Percentiles rank a stretch among this genome's conserved stretches.
These are phyloP conservation scores for Brachionus plicatilis DNA, from an alignment of 1,140 invertebrate species.

Conservation along the genomic window DNA sequence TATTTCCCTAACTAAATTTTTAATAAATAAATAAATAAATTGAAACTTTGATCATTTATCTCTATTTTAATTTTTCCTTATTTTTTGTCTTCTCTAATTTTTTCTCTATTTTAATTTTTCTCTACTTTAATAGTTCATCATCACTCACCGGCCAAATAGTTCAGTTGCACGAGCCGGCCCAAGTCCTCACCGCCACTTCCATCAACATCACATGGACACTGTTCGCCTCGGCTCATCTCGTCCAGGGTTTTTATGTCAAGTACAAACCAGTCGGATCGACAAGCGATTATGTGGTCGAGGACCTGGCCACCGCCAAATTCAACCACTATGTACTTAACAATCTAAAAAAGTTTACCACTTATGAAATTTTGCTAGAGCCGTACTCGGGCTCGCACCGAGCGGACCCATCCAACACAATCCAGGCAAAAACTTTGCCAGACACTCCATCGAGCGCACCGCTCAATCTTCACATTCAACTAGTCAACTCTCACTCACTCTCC, in stretches of 20 bases:
- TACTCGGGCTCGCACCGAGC: not conserved
- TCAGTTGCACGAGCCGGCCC: not conserved
- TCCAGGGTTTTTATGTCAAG: conserved; percentile 9
- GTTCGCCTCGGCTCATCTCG: not conserved
- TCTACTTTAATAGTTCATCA: too few relatives aligned
- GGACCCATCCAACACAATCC: not conserved
- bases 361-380: conserved; percentile 29
- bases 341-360: conserved; percentile 2
- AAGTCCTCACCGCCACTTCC: not conserved
- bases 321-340: not conserved
- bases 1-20: too few relatives aligned
- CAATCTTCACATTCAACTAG: not conserved
- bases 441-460: not conserved
- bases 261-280: not conserved
- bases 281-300: not conserved
- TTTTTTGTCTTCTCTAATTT: too few relatives aligned
- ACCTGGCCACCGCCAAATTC: not conserved
- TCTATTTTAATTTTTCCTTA: too few relatives aligned
- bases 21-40: too few relatives aligned
- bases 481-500: not conserved
- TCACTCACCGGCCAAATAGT: conserved; percentile 2
- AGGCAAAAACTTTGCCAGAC: not conserved
- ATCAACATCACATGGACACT: conserved; percentile 19
- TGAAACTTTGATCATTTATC: too few relatives aligned
- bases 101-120: too few relatives aligned